phyloP scores from a whole-genome alignment of 2,113 vertebrate genomes.

The Canis aureus region DNA sequence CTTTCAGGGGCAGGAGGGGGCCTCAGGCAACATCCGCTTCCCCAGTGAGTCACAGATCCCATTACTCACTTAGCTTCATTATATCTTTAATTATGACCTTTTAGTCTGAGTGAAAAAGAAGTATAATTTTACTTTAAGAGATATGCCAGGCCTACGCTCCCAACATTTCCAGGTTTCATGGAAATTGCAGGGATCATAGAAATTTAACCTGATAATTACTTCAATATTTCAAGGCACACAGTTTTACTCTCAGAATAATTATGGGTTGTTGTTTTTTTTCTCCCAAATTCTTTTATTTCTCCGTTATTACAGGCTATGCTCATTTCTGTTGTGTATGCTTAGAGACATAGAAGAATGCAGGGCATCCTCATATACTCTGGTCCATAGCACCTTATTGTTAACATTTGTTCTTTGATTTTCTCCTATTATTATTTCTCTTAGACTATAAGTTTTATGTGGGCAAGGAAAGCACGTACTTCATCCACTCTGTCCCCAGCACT shows the following conservation, averaged over 20 bases:
- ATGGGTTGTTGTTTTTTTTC: conserved; percentile 86
- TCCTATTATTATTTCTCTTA: not conserved
- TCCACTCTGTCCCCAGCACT: not conserved
- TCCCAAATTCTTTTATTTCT: conserved; percentile 84
- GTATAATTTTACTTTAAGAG: conserved; percentile 87
- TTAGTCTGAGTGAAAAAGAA: conserved; percentile 80
- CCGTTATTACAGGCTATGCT: conserved; percentile 75
- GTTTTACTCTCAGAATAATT: conserved; percentile 87
- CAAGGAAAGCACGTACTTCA: not conserved
- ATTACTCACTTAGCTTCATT: conserved; percentile 86
- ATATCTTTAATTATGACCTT: conserved; percentile 88
- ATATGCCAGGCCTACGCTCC: conserved; percentile 83
- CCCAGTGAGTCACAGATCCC: conserved; percentile 63
- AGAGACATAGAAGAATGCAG: conserved; percentile 48
- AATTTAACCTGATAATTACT: conserved; percentile 89
- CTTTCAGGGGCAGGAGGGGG: not conserved
- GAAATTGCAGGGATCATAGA: conserved; percentile 90
- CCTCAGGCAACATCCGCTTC: conserved; percentile 28
- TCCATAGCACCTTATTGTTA: not conserved
- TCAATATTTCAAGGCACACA: conserved; percentile 88
- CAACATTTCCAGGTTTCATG: conserved; percentile 84
- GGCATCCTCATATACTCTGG: not conserved
- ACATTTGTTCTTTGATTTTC: not conserved
- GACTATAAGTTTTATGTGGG: conserved; percentile 1
- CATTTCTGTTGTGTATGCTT: conserved; percentile 70